Conservation (phyloP, 2,888 invertebrate species). For the Tipula vernalis region DNA sequence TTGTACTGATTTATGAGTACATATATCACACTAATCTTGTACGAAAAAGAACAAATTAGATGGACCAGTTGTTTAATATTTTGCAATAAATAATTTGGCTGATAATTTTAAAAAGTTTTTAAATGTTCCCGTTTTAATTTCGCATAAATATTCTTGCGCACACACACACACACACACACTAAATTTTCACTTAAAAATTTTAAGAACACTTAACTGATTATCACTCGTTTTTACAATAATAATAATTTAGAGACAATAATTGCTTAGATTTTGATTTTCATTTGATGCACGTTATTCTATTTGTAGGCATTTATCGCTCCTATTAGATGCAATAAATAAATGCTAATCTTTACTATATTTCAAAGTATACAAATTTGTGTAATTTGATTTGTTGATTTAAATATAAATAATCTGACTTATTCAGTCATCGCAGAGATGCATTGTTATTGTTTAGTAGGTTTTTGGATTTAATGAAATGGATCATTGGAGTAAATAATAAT, state of each 20-base stretch:
- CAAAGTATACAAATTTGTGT: not conserved
- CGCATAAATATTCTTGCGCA: not conserved
- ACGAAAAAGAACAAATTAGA: not conserved
- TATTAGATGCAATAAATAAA: not conserved
- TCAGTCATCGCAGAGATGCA: not conserved
- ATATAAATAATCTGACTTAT: not conserved
- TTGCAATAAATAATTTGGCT: not conserved
- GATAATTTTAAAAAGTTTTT: not conserved
- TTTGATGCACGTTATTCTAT: not conserved
- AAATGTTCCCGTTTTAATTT: not conserved
- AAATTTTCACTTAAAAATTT: not conserved
- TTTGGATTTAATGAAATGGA: not conserved
- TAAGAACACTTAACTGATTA: not conserved
- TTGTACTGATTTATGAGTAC: not conserved
- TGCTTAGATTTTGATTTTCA: not conserved
- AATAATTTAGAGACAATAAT: not conserved
- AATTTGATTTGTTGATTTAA: not conserved
- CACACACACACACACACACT: not conserved
- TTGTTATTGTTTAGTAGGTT: not conserved
- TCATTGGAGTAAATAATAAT: not conserved
- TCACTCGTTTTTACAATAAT: not conserved
- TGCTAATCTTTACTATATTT: not conserved
- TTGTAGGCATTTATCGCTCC: not conserved
- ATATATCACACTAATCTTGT: not conserved
- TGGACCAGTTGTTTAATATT: not conserved